These are phyloP conservation scores for Drosophila affinis DNA, from an alignment of 2,888 invertebrate species.

Conservation along the genomic window DNA sequence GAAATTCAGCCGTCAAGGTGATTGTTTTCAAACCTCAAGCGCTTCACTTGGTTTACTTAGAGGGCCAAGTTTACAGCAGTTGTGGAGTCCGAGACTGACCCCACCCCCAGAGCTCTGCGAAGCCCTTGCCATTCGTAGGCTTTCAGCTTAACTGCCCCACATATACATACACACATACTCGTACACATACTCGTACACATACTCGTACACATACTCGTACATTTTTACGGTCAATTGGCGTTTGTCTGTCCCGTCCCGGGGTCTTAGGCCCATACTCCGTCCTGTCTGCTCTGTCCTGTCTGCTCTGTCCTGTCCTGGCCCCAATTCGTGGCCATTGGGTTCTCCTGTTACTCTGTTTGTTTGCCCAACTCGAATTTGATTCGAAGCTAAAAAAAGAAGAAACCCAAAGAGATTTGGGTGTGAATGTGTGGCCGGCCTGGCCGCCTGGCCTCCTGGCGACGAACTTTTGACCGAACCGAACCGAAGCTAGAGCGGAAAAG, in stretches of 20 bases:
- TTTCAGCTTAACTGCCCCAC: conserved; percentile 50
- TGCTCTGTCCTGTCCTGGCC: conserved; percentile 2
- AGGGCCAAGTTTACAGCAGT: conserved; percentile 49
- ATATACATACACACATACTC: conserved; percentile 44
- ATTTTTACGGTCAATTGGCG: conserved; percentile 79
- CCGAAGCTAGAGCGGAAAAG: conserved; percentile 59
- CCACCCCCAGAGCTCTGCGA: conserved; percentile 10
- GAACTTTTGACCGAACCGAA: conserved; percentile 67
- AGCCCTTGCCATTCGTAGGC: conserved; percentile 44
- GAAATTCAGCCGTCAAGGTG: conserved; percentile 67
- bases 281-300: no score
- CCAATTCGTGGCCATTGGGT: conserved; percentile 22
- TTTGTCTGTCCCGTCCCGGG: conserved; percentile 59
- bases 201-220: conserved; percentile 50
- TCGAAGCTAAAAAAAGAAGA: conserved; percentile 27
- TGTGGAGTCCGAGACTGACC: conserved; percentile 6
- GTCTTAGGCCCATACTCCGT: conserved; percentile 9
- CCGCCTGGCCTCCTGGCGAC: conserved; percentile 72
- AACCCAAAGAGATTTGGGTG: conserved; percentile 37
- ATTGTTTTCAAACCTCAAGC: conserved; percentile 78
- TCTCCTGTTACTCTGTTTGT: conserved; percentile 52
- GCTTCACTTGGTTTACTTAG: conserved; percentile 63
- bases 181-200: conserved; percentile 48
- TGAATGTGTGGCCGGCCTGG: conserved; percentile 35
- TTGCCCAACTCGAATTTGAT: conserved; percentile 68